Conservation (phyloP, 2,797 vertebrate species). For the Scomberomorus guttatus region DNA sequence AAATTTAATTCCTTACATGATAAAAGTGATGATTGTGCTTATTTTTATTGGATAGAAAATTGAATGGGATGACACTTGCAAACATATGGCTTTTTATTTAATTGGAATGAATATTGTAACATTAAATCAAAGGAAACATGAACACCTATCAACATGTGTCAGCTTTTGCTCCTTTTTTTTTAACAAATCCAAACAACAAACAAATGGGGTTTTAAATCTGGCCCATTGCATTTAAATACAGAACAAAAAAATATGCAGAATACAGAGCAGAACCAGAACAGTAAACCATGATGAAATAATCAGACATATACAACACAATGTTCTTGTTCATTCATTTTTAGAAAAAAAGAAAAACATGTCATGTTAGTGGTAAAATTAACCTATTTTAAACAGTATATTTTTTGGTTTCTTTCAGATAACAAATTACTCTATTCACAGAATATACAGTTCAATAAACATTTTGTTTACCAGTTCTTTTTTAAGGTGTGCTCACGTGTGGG, state of each 20-base stretch:
- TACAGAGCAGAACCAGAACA: conserved; percentile 64
- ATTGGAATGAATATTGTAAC: conserved; percentile 80
- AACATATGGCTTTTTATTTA: conserved; percentile 87
- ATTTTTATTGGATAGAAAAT: conserved; percentile 7
- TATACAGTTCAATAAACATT: conserved; percentile 78
- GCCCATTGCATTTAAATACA: conserved; percentile 72
- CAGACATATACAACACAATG: conserved; percentile 66
- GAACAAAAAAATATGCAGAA: conserved; percentile 58
- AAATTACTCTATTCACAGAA: conserved; percentile 83
- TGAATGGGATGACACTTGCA: conserved; percentile 59
- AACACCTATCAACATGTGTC: conserved; percentile 66
- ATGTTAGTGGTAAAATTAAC: conserved; percentile 65
- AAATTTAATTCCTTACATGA: background rate
- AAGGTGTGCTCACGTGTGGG: conserved; percentile 53
- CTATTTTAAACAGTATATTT: conserved; percentile 75
- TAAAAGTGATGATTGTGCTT: background rate
- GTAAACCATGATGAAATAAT: conserved; percentile 67
- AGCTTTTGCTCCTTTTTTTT: conserved; percentile 56
- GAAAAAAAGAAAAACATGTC: conserved; percentile 35
- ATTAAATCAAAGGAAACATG: conserved; percentile 79
- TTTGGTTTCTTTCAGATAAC: conserved; percentile 80
- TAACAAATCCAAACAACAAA: conserved; percentile 68
- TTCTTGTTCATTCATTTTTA: conserved; percentile 55
- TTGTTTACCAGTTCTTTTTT: conserved; percentile 60
- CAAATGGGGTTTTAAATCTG: conserved; percentile 55